These are phyloP conservation scores for Hybos culiciformis DNA, from an alignment of 2,888 invertebrate genomes.

Conservation along the genomic window DNA sequence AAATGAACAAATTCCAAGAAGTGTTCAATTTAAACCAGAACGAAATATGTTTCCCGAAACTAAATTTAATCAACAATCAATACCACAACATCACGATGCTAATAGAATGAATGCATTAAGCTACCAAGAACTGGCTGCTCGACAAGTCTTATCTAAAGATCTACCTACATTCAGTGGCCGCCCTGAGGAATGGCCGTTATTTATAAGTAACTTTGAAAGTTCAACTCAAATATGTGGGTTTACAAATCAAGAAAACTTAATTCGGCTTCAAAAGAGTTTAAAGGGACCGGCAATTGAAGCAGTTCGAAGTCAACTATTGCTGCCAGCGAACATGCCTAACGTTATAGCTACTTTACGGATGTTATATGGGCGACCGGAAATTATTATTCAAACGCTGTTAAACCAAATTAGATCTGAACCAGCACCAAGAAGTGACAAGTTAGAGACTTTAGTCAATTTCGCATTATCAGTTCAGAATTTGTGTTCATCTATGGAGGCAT, in stretches of 20 bases:
- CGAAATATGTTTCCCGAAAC: no score
- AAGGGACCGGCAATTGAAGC: constrained; percentile 2
- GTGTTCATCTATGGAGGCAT: constrained; percentile 4
- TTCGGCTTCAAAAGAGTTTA: not conserved
- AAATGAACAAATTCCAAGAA: no score
- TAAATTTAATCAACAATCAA: no score
- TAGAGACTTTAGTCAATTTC: constrained; percentile 6
- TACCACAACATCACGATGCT: no score
- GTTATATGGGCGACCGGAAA: constrained; percentile 5
- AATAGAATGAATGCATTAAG: no score
- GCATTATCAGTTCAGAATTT: constrained; percentile 7
- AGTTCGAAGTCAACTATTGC: constrained; percentile 5
- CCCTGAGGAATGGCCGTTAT: not conserved
- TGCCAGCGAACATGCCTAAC: constrained; percentile 1
- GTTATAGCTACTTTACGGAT: constrained; percentile 4
- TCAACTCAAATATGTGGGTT: constrained; percentile 2
- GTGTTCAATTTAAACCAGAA: no score
- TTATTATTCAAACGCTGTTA: not conserved
- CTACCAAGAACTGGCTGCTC: no score
- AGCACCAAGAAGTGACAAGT: constrained; percentile 2
- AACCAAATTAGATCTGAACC: not conserved
- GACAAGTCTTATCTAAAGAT: not conserved
- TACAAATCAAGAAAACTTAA: not conserved
- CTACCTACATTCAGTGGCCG: not conserved
- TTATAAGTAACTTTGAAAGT: not conserved